A percentile compares a stretch with the other conserved stretches of the same genome.
Conservation (phyloP, 2,888 invertebrate genomes). For the Lithosia quadra region DNA sequence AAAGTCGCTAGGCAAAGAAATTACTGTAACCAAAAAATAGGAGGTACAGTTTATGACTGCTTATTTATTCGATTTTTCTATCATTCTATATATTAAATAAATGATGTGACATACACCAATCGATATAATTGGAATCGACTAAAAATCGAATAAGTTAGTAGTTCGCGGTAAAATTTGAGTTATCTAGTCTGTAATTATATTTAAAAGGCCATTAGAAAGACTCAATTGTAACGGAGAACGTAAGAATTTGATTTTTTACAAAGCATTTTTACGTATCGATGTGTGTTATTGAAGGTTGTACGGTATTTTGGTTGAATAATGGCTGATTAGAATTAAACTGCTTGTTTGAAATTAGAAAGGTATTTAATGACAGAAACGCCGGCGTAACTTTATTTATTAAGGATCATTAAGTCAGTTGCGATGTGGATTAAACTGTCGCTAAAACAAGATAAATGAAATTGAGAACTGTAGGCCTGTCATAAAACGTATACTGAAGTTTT, state of each 20-base stretch:
- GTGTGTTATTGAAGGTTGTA: conserved; percentile 28
- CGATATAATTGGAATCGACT: background rate
- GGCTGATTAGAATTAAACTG: conserved; percentile 38
- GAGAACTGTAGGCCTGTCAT: background rate
- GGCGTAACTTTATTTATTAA: background rate
- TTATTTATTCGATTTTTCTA: conserved; percentile 49
- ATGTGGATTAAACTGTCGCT: background rate
- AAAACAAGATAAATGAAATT: background rate
- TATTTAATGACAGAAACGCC: background rate
- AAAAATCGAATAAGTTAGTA: conserved; percentile 15
- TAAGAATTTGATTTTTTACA: conserved; percentile 50
- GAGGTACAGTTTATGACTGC: conserved; percentile 31
- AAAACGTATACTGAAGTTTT: background rate
- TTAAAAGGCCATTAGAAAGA: conserved; percentile 51
- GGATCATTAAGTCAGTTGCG: background rate
- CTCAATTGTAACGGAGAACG: conserved; percentile 45
- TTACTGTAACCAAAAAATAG: conserved; percentile 71
- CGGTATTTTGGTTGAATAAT: conserved; percentile 27
- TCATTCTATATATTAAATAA: background rate
- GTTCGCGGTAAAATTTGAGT: conserved; percentile 47
- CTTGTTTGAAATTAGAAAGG: conserved; percentile 17
- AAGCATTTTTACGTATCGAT: conserved; percentile 26
- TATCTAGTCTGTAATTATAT: conserved; percentile 56
- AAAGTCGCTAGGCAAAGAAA: conserved; percentile 80
- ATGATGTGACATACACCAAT: background rate